A percentile compares a stretch with the other conserved stretches of the same genome.
Conservation (phyloP, 1,140 invertebrate species). For the Sminthurides bifidus region DNA sequence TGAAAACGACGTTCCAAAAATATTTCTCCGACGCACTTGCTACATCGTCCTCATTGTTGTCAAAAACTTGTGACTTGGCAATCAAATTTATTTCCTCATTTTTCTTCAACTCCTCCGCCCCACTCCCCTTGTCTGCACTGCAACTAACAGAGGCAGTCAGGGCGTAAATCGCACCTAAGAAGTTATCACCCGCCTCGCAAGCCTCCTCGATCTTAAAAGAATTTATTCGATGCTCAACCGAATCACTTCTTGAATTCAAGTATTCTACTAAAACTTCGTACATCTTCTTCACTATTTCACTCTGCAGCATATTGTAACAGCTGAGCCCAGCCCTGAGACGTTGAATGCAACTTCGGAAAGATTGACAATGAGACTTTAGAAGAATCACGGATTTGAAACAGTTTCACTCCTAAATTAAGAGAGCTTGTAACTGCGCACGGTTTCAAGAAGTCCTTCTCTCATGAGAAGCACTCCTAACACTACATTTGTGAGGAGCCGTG, state of each 20-base stretch:
- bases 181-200: slow-evolving; percentile 17
- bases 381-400: neutral
- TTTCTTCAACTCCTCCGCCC: neutral
- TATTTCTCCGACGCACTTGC: slow-evolving; percentile 5
- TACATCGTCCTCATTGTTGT: neutral
- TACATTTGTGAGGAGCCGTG: no score
- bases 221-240: slow-evolving; percentile 4
- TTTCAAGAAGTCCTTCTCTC: no score
- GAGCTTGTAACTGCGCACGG: no score
- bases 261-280: slow-evolving; percentile 14
- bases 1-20: slow-evolving; percentile 17
- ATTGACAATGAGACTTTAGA: no score
- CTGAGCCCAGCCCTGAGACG: no score
- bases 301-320: neutral
- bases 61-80: slow-evolving; percentile 19
- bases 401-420: no score
- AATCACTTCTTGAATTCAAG: neutral
- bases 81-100: slow-evolving; percentile 12
- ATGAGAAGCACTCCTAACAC: no score
- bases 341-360: no score
- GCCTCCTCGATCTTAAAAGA: slow-evolving; percentile 7
- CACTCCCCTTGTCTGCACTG: neutral
- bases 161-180: slow-evolving; percentile 15
- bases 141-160: neutral
- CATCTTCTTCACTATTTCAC: no score